Percentiles rank a stretch among this genome's conserved stretches.
Conservation (phyloP, 2,888 invertebrate species). For the Drosophila bunnanda region DNA sequence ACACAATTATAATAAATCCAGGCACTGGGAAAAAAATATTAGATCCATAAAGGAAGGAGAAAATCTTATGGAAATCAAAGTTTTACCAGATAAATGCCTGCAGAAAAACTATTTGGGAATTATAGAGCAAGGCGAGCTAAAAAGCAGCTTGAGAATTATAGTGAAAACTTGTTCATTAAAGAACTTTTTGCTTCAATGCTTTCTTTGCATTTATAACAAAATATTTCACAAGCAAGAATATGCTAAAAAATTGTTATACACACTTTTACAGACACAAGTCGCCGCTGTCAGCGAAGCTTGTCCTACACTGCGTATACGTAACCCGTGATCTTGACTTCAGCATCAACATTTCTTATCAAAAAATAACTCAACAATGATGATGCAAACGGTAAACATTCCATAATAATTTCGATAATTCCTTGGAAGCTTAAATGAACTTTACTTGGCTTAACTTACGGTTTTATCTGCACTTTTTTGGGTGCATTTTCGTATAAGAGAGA, state of each 20-base stretch:
- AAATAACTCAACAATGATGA: constrained; percentile 16
- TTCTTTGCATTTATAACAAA: not conserved
- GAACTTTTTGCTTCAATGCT: not conserved
- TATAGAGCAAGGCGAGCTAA: not conserved
- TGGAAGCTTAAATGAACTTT: constrained; percentile 21
- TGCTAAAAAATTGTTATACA: not conserved
- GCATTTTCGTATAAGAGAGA: constrained; percentile 30
- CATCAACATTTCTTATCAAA: constrained; percentile 6
- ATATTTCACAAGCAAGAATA: not conserved
- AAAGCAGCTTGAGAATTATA: not conserved
- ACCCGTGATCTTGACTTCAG: constrained; percentile 21
- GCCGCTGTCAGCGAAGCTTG: constrained; percentile 6
- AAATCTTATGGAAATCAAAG: not conserved
- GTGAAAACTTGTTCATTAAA: not conserved
- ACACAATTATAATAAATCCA: constrained; percentile 72
- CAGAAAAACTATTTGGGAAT: not conserved
- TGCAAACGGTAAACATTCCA: constrained; percentile 22
- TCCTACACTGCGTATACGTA: constrained; percentile 34
- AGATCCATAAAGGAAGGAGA: not conserved
- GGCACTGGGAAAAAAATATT: constrained; percentile 19
- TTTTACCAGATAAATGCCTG: not conserved
- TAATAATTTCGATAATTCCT: not conserved
- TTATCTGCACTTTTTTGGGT: constrained; percentile 28
- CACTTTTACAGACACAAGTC: not conserved
- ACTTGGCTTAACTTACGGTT: constrained; percentile 35